phyloP scores from a whole-genome alignment of 2,797 vertebrate genomes.

The Morus bassanus region DNA sequence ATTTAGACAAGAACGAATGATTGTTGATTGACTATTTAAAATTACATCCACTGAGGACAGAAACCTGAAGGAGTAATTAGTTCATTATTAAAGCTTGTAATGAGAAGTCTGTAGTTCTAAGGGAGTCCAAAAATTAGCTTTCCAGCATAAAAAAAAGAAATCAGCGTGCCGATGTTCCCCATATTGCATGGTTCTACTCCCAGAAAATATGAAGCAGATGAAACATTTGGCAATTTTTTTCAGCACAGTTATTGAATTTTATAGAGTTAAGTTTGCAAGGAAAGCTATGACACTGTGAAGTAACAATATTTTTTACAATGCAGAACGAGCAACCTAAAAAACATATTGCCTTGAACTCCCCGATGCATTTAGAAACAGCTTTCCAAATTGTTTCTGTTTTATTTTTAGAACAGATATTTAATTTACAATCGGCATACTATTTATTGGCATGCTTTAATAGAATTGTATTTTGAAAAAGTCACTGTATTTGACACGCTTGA shows the following conservation, averaged over 20 bases:
- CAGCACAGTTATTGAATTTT: background rate
- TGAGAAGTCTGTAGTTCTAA: background rate
- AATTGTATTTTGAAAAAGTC: background rate
- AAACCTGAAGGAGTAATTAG: background rate
- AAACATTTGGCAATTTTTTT: background rate
- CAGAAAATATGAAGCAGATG: background rate
- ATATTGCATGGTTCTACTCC: background rate
- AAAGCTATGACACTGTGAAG: background rate
- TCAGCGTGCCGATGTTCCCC: background rate
- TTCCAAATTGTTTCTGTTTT: background rate
- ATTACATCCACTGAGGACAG: background rate
- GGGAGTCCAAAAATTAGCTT: background rate
- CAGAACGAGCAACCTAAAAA: background rate
- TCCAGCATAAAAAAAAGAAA: background rate
- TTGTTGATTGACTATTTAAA: background rate
- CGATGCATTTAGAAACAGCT: background rate
- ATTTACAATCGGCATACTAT: background rate
- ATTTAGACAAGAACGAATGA: background rate
- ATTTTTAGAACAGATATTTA: conserved; percentile 28
- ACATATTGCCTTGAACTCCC: background rate
- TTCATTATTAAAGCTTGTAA: background rate
- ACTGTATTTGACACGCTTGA: background rate
- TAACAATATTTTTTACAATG: background rate
- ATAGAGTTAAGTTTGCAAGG: background rate
- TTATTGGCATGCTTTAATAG: background rate